These are phyloP conservation scores for Ceratothoa steindachneri DNA, from an alignment of 2,888 invertebrate genomes.

Conservation along the genomic window DNA sequence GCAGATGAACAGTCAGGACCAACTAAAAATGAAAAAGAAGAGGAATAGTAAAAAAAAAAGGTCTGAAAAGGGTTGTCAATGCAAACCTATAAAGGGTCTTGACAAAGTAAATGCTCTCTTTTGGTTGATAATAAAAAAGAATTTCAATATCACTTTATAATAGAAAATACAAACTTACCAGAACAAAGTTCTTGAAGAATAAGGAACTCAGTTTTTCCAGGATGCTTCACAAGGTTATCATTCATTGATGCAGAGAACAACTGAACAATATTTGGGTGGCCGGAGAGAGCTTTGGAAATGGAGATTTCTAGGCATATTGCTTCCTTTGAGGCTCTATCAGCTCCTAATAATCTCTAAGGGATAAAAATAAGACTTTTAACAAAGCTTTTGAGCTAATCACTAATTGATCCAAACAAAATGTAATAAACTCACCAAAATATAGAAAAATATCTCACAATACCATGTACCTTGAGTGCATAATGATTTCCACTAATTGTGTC, in stretches of 20 bases:
- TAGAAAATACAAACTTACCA: too few relatives aligned
- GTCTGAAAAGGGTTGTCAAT: too few relatives aligned
- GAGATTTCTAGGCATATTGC: slow-evolving; percentile 35
- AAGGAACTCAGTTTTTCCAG: slow-evolving; percentile 83
- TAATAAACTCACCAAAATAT: not conserved
- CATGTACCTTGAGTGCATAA: slow-evolving; percentile 79
- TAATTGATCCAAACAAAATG: not conserved
- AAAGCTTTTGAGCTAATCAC: not conserved
- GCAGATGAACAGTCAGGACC: too few relatives aligned
- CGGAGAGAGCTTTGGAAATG: slow-evolving; percentile 74
- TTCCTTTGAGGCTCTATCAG: slow-evolving; percentile 33
- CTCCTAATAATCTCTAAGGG: slow-evolving; percentile 33
- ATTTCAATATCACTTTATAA: too few relatives aligned
- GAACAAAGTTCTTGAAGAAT: slow-evolving; percentile 88
- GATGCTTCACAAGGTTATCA: slow-evolving; percentile 71
- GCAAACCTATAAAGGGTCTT: too few relatives aligned
- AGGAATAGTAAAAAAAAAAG: too few relatives aligned
- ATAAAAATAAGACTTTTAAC: not conserved
- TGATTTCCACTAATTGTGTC: slow-evolving; percentile 78
- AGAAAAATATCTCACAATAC: not conserved
- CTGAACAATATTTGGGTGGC: slow-evolving; percentile 86
- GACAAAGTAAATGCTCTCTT: too few relatives aligned
- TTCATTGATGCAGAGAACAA: slow-evolving; percentile 78
- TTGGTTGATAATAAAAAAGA: too few relatives aligned
- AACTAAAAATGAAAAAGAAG: too few relatives aligned